phyloP scores from a whole-genome alignment of 2,888 invertebrate genomes.

The Abrostola tripartita region DNA sequence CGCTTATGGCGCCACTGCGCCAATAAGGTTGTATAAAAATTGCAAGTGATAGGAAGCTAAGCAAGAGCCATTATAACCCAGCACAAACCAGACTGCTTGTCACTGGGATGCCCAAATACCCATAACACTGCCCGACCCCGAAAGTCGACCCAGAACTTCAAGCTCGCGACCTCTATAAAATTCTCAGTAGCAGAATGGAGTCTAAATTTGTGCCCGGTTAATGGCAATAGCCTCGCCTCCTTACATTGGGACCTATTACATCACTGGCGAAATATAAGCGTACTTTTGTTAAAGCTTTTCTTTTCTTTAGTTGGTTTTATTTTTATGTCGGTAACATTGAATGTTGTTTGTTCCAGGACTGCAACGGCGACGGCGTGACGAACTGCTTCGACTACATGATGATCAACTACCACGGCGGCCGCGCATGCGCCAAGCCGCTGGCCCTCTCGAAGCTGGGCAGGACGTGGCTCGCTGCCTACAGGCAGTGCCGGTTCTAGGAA shows the following conservation, averaged over 20 bases:
- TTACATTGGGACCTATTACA: too few relatives aligned
- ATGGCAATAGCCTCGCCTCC: too few relatives aligned
- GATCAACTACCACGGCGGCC: conserved; percentile 89
- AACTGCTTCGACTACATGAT: conserved; percentile 90
- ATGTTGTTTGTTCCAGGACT: conserved; percentile 84
- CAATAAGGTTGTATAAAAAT: too few relatives aligned
- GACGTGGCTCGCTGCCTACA: conserved; percentile 73
- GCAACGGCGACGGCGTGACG: conserved; percentile 89
- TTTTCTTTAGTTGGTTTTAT: too few relatives aligned
- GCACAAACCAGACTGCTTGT: not conserved
- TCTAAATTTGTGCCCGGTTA: too few relatives aligned
- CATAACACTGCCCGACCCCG: not conserved
- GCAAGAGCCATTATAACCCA: not conserved
- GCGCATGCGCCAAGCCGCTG: conserved; percentile 81
- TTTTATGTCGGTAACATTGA: too few relatives aligned
- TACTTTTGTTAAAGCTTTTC: too few relatives aligned
- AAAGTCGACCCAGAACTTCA: not conserved
- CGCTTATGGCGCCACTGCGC: too few relatives aligned
- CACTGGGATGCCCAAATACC: too few relatives aligned
- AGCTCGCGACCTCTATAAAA: too few relatives aligned
- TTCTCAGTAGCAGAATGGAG: too few relatives aligned
- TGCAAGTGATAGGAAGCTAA: not conserved
- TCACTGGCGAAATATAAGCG: too few relatives aligned
- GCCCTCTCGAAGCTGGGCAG: conserved; percentile 66
- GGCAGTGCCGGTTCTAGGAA: conserved; percentile 70